Percentiles rank a stretch among this genome's conserved stretches.
These are phyloP conservation scores for Pogonomyrmex barbatus DNA, from an alignment of 1,140 invertebrate species.

Conservation along the genomic window DNA sequence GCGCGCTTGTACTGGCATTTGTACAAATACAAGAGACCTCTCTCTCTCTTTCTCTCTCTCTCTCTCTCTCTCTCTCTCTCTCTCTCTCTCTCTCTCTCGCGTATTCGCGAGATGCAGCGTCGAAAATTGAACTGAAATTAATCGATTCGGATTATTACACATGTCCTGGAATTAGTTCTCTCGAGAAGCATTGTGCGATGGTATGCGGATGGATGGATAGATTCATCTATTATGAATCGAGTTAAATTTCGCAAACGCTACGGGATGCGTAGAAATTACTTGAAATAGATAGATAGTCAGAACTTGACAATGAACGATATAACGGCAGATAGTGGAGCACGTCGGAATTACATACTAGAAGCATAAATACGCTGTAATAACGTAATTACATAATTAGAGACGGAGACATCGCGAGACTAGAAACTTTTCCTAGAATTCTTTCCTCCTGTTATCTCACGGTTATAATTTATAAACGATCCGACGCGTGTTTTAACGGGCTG, in stretches of 20 bases:
- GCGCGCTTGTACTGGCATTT: not conserved
- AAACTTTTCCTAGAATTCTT: constrained; percentile 6
- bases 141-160: constrained; percentile 32
- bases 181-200: constrained; percentile 6
- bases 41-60: too few relatives aligned
- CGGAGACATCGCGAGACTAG: not conserved
- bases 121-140: constrained; percentile 47
- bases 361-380: not conserved
- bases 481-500: not conserved
- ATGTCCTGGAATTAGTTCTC: constrained; percentile 35
- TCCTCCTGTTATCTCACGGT: not conserved
- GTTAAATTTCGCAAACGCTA: constrained; percentile 13
- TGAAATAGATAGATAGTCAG: not conserved
- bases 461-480: not conserved
- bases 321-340: not conserved
- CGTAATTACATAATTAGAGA: constrained; percentile 15
- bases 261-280: constrained; percentile 20
- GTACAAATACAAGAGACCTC: not conserved
- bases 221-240: constrained; percentile 47
- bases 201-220: constrained; percentile 34
- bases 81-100: not conserved
- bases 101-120: not conserved
- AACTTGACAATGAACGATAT: not conserved
- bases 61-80: not conserved
- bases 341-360: not conserved